These are phyloP conservation scores for Orientallactaga bullata DNA, from an alignment of 2,113 vertebrate genomes.

Conservation along the genomic window DNA sequence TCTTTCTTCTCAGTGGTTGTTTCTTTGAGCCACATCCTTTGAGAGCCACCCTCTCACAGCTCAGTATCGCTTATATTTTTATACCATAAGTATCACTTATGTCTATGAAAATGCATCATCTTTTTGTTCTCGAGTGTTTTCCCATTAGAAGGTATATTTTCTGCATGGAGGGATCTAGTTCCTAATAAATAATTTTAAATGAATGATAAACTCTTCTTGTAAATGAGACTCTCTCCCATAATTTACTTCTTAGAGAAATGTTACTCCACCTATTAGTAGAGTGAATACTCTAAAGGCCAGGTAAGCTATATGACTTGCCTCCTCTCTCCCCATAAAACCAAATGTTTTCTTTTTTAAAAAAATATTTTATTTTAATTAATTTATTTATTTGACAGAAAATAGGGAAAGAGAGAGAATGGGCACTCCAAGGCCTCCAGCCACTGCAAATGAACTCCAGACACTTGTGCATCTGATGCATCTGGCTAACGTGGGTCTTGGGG, in stretches of 20 bases:
- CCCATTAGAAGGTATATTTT: neutral
- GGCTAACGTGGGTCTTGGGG: too few species aligned
- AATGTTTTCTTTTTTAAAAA: neutral
- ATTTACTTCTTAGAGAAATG: constrained; percentile 7
- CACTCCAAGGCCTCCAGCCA: too few species aligned
- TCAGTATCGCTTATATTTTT: neutral
- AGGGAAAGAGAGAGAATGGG: too few species aligned
- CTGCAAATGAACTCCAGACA: too few species aligned
- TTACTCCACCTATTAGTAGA: neutral
- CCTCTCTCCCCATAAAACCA: neutral
- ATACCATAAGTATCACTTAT: neutral
- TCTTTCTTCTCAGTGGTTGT: neutral
- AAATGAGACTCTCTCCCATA: neutral
- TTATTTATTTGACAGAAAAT: too few species aligned
- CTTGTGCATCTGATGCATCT: too few species aligned
- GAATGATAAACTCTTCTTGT: neutral
- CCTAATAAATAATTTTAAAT: neutral
- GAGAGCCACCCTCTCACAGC: fast-evolving
- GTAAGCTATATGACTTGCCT: neutral
- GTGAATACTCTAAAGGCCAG: neutral
- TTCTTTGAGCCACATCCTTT: neutral
- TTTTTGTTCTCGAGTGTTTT: neutral
- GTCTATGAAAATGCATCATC: neutral
- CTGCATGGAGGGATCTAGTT: neutral
- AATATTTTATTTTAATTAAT: too few species aligned